Evolutionary conservation across 2,888 invertebrate genomes (phyloP).

Genomic region (Lingula anatina): DNA sequence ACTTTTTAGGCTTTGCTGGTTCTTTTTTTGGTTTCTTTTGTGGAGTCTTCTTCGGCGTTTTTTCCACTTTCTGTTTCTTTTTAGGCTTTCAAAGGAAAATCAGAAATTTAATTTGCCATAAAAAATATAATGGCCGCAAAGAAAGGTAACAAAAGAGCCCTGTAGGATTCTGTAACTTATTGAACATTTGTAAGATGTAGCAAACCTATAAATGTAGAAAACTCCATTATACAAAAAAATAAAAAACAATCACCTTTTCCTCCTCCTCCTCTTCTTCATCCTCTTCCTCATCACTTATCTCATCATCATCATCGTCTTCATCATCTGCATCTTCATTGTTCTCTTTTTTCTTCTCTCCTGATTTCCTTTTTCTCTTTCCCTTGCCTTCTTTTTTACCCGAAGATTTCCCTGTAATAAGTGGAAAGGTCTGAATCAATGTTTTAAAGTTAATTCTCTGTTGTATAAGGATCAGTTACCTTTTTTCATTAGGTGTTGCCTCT

Average conservation of each 20-base stretch:
- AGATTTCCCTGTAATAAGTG: neutral
- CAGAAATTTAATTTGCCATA: neutral
- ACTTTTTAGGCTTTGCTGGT: slow-evolving; percentile 8
- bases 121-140: neutral
- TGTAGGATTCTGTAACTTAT: no score
- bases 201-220: no score
- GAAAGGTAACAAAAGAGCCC: neutral
- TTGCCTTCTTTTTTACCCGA: neutral
- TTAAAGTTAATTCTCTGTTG: neutral
- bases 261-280: neutral
- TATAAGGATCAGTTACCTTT: neutral
- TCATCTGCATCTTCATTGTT: neutral
- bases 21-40: slow-evolving; percentile 32
- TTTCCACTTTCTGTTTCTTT: slow-evolving; percentile 23
- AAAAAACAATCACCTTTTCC: slow-evolving; percentile 1
- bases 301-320: slow-evolving; percentile 1
- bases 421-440: neutral
- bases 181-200: no score
- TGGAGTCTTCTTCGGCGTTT: slow-evolving; percentile 10
- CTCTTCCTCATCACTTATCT: slow-evolving; percentile 1
- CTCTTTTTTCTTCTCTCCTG: slow-evolving; percentile 1
- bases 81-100: slow-evolving; percentile 26
- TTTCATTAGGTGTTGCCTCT: no score
- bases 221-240: no score
- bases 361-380: neutral